Evolutionary conservation across 2,888 invertebrate species (phyloP), one percentile per base, ranked within the genome.

Genomic region (Cosmorhoe ocellata): DNA sequence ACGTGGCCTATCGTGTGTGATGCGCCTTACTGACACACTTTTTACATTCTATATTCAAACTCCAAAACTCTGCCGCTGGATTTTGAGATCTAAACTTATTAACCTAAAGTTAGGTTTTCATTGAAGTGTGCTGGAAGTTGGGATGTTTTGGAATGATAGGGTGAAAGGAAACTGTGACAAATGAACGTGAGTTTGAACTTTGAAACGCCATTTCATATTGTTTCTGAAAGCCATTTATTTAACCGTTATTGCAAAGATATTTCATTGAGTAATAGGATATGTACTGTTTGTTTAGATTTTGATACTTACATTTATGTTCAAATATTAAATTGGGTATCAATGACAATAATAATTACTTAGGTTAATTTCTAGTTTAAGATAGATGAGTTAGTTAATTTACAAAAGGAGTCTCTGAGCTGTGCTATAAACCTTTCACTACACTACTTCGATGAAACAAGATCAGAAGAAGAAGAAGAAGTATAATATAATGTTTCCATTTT

Each of bases 151-250:
- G 6, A 1, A 24, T 11, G 32, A 7, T 2, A 2, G 18, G 39
- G 34, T 39, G 45, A 40, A 54, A 67, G 73, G 70, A 74, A 80
- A 77, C 80, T 81, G 79, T 81, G 81, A 83, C 81, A 80, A 83
- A 83, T 82, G 79, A 78, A 76, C 74, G 77, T 78, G 77, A 76
- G 79, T 80, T 75, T 72, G 76, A 79, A 79, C 74, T 77, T 76
- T 74, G 76, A 71, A 74, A 70, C 76, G 77, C 75, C 56, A 61
- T 65, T 64, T 63, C 58, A 62, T 62, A 59, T 62, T 60, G 64
- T 61, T 61, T 57, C 57, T 59, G 46, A 58, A 59, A 56, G 56
- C 64, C 53, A 60, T 60, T 63, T 60, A 53, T 58, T 54, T 56
- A 6, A 55, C 51, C 47, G 61, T 56, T 59, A 58, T 57, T 56